These are phyloP conservation scores for Marisa cornuarietis DNA, from an alignment of 1,140 invertebrate genomes.

Conservation along the genomic window DNA sequence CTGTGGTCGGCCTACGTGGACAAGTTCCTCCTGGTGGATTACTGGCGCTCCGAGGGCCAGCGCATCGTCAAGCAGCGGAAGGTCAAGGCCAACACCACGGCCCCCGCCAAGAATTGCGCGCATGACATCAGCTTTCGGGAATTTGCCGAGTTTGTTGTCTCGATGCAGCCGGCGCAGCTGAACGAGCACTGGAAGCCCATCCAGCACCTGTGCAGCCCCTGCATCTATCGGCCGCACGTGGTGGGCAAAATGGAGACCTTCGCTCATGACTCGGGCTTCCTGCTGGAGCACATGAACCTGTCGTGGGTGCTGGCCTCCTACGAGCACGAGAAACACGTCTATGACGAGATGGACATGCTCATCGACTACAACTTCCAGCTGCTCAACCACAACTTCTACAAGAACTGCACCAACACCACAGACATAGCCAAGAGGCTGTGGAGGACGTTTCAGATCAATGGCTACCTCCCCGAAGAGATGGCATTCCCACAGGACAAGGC, in stretches of 20 bases:
- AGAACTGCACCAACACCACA: constrained; percentile 24
- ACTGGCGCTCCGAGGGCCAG: constrained; percentile 31
- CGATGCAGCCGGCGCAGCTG: not conserved
- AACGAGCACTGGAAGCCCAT: constrained; percentile 44
- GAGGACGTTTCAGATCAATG: constrained; percentile 38
- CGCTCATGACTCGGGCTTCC: constrained; percentile 21
- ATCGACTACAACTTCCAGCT: constrained; percentile 36
- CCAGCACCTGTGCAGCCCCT: constrained; percentile 36
- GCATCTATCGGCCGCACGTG: constrained; percentile 32
- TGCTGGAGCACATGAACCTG: constrained; percentile 19
- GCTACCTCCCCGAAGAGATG: constrained; percentile 30
- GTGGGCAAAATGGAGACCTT: constrained; percentile 46
- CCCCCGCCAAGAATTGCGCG: constrained; percentile 16
- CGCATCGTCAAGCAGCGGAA: constrained; percentile 27
- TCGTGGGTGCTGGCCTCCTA: constrained; percentile 19
- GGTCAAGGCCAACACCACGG: constrained; percentile 9
- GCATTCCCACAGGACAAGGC: constrained; percentile 11
- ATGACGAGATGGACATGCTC: constrained; percentile 32
- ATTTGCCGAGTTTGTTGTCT: constrained; percentile 32
- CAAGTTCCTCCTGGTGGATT: constrained; percentile 38
- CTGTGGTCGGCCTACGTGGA: constrained; percentile 42
- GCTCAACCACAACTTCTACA: constrained; percentile 9
- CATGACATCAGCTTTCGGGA: constrained; percentile 39
- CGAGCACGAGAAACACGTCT: constrained; percentile 7
- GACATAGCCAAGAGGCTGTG: constrained; percentile 31